These are phyloP conservation scores for Sciurus niger DNA, from an alignment of 2,113 vertebrate genomes.

Conservation along the genomic window DNA sequence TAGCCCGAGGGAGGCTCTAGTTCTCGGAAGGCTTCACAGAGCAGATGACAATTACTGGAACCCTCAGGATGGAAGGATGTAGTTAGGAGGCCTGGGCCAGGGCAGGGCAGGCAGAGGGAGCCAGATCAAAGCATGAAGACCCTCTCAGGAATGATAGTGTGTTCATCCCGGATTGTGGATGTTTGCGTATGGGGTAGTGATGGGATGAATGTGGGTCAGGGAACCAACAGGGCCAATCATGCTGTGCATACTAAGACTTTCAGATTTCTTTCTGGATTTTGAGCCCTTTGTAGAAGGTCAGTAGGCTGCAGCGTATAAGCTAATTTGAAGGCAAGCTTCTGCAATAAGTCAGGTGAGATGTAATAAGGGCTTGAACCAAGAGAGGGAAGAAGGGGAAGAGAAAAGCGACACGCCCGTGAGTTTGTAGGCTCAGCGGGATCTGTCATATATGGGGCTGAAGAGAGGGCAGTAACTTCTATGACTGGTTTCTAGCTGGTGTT, in stretches of 20 bases:
- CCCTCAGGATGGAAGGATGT: background rate
- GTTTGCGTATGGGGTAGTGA: background rate
- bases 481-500: background rate
- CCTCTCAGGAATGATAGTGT: background rate
- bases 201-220: background rate
- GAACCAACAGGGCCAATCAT: accelerated
- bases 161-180: accelerated
- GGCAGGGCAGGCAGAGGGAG: background rate
- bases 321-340: background rate
- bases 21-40: background rate
- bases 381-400: accelerated
- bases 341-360: accelerated
- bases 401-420: background rate
- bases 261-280: background rate
- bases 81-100: background rate
- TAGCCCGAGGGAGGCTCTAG: background rate
- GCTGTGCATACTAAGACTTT: accelerated
- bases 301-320: background rate
- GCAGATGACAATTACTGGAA: background rate
- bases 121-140: background rate
- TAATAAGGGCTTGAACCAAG: background rate
- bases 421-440: background rate
- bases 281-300: background rate
- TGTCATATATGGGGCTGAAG: background rate
- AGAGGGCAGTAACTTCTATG: background rate